Base-by-base conservation (phyloP, 2,113 vertebrate species). In the Salvelinus alpinus region DNA sequence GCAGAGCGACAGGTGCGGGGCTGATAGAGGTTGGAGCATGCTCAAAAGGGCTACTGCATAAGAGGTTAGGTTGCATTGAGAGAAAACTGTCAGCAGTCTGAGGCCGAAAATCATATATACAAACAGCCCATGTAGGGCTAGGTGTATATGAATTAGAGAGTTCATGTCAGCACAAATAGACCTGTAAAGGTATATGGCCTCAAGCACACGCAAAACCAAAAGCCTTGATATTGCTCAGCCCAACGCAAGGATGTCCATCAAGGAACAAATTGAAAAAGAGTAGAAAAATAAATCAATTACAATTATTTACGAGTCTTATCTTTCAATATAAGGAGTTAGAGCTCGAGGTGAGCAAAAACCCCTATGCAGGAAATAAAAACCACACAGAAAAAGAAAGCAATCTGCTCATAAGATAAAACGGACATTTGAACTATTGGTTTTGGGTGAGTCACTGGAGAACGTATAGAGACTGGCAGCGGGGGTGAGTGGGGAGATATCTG, bases 21-120 rank as follows among this genome's bases (percentile, higher is more conserved):
- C 87, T 94, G 92, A 92, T 92, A 82, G 93, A 90, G 86, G 93
- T 92, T 67, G 93, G 93, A 90, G 91, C 95, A 96, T 96, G 96
- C 95, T 96, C 95, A 89, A 91, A 91, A 85, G 93, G 91, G 90
- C 93, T 95, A 91, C 94, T 95, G 91, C 74, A 91, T 84, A 88
- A 93, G 88, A 92, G 78, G 86, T 94, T 81, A 88, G 91, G 90
- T 90, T 68, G 82, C 62, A 83, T 70, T 78, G 72, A 87, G 67
- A 77, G 29, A 84, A 24, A 80, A 12, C 25, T 13, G 80, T 73
- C 47, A 20, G 72, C 3, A 54, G 13, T 68, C 54, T n/a, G 24
- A 59, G 67, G 57, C 73, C 64, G 76, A 67, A 80, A 57, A 65
- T 44, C n/a, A 38, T n/a, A 75, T n/a, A 59, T 27, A 69, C 73